Conservation (phyloP, 2,113 vertebrate genomes). For the Paracanthobrama guichenoti region DNA sequence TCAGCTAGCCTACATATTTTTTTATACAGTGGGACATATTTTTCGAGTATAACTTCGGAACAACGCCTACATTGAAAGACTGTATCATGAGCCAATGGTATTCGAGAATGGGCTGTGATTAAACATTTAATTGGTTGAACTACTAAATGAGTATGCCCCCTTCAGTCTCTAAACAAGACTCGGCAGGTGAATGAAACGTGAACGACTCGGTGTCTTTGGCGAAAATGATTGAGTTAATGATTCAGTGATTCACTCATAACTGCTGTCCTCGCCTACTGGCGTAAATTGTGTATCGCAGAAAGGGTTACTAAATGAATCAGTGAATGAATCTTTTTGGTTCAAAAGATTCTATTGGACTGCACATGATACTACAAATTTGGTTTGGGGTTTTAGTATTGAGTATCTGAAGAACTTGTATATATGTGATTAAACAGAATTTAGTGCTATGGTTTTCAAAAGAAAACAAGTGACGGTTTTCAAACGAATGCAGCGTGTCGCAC, state of each 20-base stretch:
- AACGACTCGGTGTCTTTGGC: background rate
- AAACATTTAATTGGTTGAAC: background rate
- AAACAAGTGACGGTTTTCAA: background rate
- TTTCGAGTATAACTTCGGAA: background rate
- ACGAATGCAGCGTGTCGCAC: background rate
- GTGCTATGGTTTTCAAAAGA: no score
- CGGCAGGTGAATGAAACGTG: no score
- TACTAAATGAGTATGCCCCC: background rate
- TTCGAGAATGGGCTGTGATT: background rate
- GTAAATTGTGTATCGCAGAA: background rate
- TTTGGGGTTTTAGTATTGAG: no score
- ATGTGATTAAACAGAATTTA: background rate
- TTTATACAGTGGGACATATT: background rate
- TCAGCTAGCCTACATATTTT: no score
- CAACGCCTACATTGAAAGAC: background rate
- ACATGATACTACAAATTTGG: no score
- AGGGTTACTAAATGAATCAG: no score
- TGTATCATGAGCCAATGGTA: background rate
- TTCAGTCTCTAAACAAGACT: background rate
- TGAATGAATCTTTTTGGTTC: background rate
- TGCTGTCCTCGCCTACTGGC: background rate
- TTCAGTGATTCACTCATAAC: background rate
- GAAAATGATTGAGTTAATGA: background rate
- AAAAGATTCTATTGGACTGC: background rate
- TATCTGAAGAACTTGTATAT: background rate